Conservation (phyloP, 2,113 vertebrate genomes). For the Actenoides lindsayi region DNA sequence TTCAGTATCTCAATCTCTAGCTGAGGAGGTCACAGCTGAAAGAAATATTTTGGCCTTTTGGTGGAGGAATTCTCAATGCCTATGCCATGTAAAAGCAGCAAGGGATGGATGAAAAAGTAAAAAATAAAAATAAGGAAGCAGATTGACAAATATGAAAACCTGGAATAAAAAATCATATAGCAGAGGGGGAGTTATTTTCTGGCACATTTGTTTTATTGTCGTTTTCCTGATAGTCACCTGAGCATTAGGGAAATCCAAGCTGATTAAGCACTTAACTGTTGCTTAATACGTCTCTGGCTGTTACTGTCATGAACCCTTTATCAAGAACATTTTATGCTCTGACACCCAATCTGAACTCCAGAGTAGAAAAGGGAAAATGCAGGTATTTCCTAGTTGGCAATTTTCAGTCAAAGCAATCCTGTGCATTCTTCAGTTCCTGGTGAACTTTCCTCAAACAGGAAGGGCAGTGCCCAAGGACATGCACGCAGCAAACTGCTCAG, state of each 20-base stretch:
- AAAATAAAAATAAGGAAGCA: not conserved
- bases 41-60: not conserved
- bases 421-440: not conserved
- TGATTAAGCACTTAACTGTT: slow-evolving; percentile 32
- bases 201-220: not conserved
- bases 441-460: not conserved
- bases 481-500: not conserved
- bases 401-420: not conserved
- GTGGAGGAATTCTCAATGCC: not conserved
- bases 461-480: not conserved
- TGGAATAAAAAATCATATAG: not conserved
- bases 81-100: accelerated
- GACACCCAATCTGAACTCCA: not conserved
- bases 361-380: not conserved
- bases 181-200: not conserved
- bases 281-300: not conserved
- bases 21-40: not conserved
- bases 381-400: not conserved
- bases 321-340: not conserved
- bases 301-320: not conserved
- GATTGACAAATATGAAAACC: not conserved
- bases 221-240: slow-evolving; percentile 7
- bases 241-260: slow-evolving; percentile 11
- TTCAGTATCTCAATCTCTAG: not conserved
- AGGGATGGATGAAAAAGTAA: not conserved